Evolutionary conservation across 2,888 invertebrate genomes (phyloP).

Genomic region (Germaria angustata): DNA sequence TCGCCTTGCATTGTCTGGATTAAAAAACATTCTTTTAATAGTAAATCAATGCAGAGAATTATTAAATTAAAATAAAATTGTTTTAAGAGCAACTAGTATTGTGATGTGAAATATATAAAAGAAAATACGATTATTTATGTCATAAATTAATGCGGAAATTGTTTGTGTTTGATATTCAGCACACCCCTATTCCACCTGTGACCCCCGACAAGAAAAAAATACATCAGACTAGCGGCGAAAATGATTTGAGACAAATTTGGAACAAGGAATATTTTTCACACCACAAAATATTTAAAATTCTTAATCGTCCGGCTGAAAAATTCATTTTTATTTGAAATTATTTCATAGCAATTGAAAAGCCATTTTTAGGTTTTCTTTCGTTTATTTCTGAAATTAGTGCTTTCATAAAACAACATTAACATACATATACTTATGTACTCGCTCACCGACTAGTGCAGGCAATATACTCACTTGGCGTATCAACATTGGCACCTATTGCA

Average conservation of each 20-base stretch:
- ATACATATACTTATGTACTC: too few relatives aligned
- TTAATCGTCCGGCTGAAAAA: slow-evolving; percentile 28
- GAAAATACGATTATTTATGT: slow-evolving; percentile 37
- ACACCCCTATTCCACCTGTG: slow-evolving; percentile 46
- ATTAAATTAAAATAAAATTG: slow-evolving; percentile 27
- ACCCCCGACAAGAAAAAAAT: slow-evolving; percentile 52
- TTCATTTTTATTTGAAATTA: slow-evolving; percentile 27
- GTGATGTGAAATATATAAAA: slow-evolving; percentile 32
- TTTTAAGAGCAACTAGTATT: slow-evolving; percentile 1
- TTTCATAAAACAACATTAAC: slow-evolving; percentile 1
- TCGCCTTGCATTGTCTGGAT: slow-evolving; percentile 63
- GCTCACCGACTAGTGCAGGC: too few relatives aligned
- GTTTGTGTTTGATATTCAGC: slow-evolving; percentile 49
- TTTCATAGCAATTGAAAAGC: slow-evolving; percentile 38
- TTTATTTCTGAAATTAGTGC: slow-evolving; percentile 21
- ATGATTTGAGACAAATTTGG: slow-evolving; percentile 63
- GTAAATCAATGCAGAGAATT: slow-evolving; percentile 50
- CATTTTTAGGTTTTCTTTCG: slow-evolving; percentile 37
- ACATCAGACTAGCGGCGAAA: slow-evolving; percentile 63
- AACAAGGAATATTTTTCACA: slow-evolving; percentile 42
- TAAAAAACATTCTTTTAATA: slow-evolving; percentile 51
- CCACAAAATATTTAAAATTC: slow-evolving; percentile 38
- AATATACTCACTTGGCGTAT: neutral
- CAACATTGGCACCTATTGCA: slow-evolving; percentile 2
- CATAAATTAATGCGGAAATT: slow-evolving; percentile 57